Conservation (phyloP, 1,140 invertebrate genomes). For the Trichonephila inaurata region DNA sequence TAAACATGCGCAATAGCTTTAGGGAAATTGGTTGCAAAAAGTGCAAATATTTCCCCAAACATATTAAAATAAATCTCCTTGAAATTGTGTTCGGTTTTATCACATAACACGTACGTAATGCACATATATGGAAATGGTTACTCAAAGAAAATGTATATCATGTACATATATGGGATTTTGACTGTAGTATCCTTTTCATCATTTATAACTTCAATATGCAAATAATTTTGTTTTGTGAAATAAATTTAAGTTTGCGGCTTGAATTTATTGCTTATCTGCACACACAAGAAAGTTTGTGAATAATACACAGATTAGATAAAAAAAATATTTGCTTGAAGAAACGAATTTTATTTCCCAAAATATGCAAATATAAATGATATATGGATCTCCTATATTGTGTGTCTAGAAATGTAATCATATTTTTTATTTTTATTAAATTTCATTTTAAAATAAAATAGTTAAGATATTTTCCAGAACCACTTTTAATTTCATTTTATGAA, state of each 20-base stretch:
- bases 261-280: background rate
- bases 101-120: background rate
- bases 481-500: too few species aligned
- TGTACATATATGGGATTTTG: background rate
- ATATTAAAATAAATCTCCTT: constrained; percentile 5
- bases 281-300: background rate
- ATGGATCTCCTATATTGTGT: too few species aligned
- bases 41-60: background rate
- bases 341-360: too few species aligned
- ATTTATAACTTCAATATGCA: background rate
- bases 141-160: background rate
- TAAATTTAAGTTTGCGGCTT: background rate
- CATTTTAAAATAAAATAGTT: too few species aligned
- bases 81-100: background rate
- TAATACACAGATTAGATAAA: background rate
- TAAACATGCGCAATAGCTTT: constrained; percentile 29
- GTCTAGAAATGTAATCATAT: too few species aligned
- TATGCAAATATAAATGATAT: too few species aligned
- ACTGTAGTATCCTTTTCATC: background rate
- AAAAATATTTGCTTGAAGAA: too few species aligned
- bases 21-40: constrained; percentile 1
- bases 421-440: too few species aligned
- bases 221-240: background rate
- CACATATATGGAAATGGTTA: background rate
- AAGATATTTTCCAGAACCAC: too few species aligned